Evolutionary conservation across 2,888 invertebrate species (phyloP).

Genomic region (Tridacna gigas): DNA sequence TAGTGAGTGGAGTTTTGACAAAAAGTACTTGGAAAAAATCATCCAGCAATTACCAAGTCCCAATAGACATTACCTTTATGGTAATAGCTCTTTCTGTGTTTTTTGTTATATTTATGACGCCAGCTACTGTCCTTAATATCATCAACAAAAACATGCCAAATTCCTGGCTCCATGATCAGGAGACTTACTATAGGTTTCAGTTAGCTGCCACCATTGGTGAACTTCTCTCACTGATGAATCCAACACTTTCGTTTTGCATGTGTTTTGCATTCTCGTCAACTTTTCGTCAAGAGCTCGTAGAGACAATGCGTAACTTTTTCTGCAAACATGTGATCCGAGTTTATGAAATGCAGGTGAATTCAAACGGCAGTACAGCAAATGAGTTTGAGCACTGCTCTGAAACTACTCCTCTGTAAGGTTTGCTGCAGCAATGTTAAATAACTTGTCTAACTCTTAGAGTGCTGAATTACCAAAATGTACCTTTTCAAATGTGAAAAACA

Average conservation of each 20-base stretch:
- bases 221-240: constrained; percentile 68
- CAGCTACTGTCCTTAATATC: constrained; percentile 66
- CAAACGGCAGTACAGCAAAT: constrained; percentile 56
- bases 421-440: no score
- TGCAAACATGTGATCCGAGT: constrained; percentile 62
- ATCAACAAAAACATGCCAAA: constrained; percentile 65
- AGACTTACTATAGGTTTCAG: constrained; percentile 59
- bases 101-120: constrained; percentile 71
- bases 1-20: constrained; percentile 66
- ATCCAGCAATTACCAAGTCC: constrained; percentile 64
- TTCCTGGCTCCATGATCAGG: constrained; percentile 64
- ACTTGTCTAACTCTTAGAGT: no score
- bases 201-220: constrained; percentile 56
- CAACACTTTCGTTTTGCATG: constrained; percentile 66
- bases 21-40: constrained; percentile 65
- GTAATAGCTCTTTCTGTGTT: constrained; percentile 65
- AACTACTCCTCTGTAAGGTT: constrained; percentile 59
- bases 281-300: constrained; percentile 62
- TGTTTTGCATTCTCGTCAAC: constrained; percentile 68
- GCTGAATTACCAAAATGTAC: no score
- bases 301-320: constrained; percentile 42
- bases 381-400: constrained; percentile 67
- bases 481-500: no score
- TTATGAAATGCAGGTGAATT: constrained; percentile 69
- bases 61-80: constrained; percentile 66